phyloP scores from a whole-genome alignment of 2,113 vertebrate species.

The Misgurnus mizolepis region DNA sequence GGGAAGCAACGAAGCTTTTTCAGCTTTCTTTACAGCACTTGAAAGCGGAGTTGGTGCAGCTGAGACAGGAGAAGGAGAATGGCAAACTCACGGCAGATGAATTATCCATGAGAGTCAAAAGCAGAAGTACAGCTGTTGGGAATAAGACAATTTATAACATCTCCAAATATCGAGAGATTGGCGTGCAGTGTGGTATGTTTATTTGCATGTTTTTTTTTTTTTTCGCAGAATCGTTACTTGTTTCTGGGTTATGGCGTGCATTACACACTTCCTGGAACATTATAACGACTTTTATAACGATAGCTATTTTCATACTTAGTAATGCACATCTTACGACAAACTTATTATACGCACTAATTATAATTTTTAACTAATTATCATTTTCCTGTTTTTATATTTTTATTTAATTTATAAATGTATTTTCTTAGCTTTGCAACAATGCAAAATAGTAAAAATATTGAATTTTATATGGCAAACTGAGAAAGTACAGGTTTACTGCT shows the following conservation, averaged over 20 bases:
- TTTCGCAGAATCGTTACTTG: not conserved
- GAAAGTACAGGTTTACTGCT: too few species aligned
- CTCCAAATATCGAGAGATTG: constrained; percentile 56
- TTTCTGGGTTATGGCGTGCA: not conserved
- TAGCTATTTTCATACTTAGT: too few species aligned
- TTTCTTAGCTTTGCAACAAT: not conserved
- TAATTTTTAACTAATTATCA: too few species aligned
- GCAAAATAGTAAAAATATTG: too few species aligned
- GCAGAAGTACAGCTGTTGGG: not conserved
- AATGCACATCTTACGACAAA: too few species aligned
- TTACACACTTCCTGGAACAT: constrained; percentile 52
- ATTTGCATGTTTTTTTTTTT: not conserved
- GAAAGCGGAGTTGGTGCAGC: constrained; percentile 64
- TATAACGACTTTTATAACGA: constrained; percentile 18
- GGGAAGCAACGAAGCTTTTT: constrained; percentile 73
- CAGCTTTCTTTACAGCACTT: constrained; percentile 69
- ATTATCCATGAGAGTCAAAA: not conserved
- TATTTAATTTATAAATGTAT: not conserved
- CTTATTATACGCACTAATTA: too few species aligned
- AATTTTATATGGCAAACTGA: too few species aligned
- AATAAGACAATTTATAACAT: not conserved
- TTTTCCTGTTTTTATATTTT: too few species aligned
- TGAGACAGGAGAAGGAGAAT: constrained; percentile 71
- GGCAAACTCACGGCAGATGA: constrained; percentile 54
- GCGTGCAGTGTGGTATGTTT: constrained; percentile 72